Evolutionary conservation across 1,140 invertebrate genomes (phyloP), one percentile per base, ranked within the genome.

Genomic region (Drosophila persimilis): DNA sequence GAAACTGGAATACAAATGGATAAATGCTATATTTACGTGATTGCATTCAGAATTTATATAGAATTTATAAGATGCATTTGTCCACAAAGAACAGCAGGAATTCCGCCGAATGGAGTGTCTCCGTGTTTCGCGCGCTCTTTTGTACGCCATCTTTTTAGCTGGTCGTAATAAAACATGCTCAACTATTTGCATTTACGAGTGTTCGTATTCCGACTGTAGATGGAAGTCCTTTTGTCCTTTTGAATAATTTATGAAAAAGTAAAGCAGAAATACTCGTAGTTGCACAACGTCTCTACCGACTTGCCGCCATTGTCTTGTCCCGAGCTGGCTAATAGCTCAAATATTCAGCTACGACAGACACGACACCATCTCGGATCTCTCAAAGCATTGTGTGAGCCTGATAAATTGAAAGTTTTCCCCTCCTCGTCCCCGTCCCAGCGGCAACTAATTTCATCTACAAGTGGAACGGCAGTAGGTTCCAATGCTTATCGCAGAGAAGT

Each of bases 161-260:
- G 54, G 13, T 48, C 57, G 61, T 61, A 65, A 84, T 75, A 83
- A 75, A 74, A 62, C 77, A 80, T 61, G 45, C 65, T 64, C 35
- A 50, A 67, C 57, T 75, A 69, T 75, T 76, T 79, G 64, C 71
- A 75, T 80, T 80, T 80, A 62, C 64, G 35, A 39, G 35, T 39
- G 35, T 13, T 39, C 35, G 31, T 35, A 1, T 35, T 11, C 31
- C 66, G 48, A 46, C 60, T 45, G 51, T 54, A 55, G 56, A 66
- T 60, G 52, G n/a, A 15, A 60, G 51, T 74, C 77, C 69, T 77
- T 84, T 85, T 85, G 60, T 77, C 54, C 60, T 39, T 39, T 39
- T 75, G 69, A 77, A 86, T 86, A 80, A 86, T 85, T 85, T 80
- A 85, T 85, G 77, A 75, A 79, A 80, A 75, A 51, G 46, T 11